These are phyloP conservation scores for Choristoneura rosaceana DNA, from an alignment of 2,888 invertebrate genomes.

Conservation along the genomic window DNA sequence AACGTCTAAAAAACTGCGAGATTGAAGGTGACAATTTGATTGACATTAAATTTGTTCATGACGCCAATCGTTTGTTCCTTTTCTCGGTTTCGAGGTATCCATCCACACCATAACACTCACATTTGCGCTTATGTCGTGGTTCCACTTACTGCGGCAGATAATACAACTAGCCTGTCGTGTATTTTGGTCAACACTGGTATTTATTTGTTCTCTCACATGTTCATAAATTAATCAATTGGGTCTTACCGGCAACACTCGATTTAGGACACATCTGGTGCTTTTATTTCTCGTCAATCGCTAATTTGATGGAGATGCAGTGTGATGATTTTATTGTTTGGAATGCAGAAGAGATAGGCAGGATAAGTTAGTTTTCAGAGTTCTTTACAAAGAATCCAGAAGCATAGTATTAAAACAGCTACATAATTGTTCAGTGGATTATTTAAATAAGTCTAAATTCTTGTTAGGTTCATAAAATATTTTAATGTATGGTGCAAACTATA, in stretches of 20 bases:
- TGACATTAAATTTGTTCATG: constrained; percentile 26
- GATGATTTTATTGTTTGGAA: constrained; percentile 12
- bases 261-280: constrained; percentile 10
- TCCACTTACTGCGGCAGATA: constrained; percentile 16
- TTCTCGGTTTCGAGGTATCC: constrained; percentile 24
- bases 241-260: constrained; percentile 13
- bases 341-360: background rate
- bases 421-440: background rate
- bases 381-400: background rate
- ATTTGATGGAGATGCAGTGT: constrained; percentile 10
- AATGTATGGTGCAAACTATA: constrained; percentile 11
- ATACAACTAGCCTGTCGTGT: constrained; percentile 14
- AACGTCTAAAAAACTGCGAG: constrained; percentile 26
- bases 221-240: constrained; percentile 26
- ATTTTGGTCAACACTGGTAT: constrained; percentile 24
- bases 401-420: background rate
- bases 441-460: constrained; percentile 10
- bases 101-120: constrained; percentile 5
- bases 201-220: constrained; percentile 10
- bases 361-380: background rate
- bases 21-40: constrained; percentile 28
- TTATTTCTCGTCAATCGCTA: background rate
- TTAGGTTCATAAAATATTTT: constrained; percentile 18
- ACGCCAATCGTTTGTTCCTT: constrained; percentile 31
- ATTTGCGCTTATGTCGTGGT: constrained; percentile 11